phyloP scores from a whole-genome alignment of 2,797 vertebrate genomes.

The Myioborus miniatus region DNA sequence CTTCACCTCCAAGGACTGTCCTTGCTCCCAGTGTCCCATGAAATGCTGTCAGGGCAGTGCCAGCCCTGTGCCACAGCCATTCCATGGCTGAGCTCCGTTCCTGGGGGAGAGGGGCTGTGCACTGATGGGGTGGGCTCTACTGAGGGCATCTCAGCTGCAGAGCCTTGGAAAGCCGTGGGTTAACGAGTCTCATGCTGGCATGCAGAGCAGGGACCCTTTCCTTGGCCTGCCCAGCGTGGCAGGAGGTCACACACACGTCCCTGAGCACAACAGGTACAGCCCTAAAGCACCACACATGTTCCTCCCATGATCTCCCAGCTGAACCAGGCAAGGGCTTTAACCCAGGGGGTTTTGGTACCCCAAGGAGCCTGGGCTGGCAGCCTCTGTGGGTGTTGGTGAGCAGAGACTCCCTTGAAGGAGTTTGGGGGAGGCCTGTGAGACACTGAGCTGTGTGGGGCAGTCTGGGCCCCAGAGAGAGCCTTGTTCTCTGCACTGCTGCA shows the following conservation, averaged over 20 bases:
- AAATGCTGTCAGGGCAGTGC: background rate
- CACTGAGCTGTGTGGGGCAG: background rate
- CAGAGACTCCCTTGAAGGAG: background rate
- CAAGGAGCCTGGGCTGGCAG: background rate
- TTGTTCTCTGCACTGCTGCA: background rate
- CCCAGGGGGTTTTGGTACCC: background rate
- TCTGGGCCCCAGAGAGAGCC: background rate
- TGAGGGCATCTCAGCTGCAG: background rate
- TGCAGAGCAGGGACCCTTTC: background rate
- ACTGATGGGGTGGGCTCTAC: background rate
- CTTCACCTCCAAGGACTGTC: background rate
- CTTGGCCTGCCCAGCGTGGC: background rate
- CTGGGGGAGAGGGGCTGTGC: background rate
- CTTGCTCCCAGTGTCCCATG: background rate
- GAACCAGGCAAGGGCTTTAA: background rate
- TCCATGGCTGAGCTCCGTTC: background rate
- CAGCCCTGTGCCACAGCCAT: rapidly evolving
- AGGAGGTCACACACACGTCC: background rate
- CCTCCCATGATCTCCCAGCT: background rate
- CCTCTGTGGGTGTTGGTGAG: background rate
- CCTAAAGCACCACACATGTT: background rate
- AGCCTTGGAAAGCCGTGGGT: background rate
- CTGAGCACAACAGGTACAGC: background rate
- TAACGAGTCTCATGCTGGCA: background rate
- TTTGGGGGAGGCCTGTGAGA: background rate